Base-by-base conservation (phyloP, 2,888 invertebrate species). In the Tromatobia lineatoria region DNA sequence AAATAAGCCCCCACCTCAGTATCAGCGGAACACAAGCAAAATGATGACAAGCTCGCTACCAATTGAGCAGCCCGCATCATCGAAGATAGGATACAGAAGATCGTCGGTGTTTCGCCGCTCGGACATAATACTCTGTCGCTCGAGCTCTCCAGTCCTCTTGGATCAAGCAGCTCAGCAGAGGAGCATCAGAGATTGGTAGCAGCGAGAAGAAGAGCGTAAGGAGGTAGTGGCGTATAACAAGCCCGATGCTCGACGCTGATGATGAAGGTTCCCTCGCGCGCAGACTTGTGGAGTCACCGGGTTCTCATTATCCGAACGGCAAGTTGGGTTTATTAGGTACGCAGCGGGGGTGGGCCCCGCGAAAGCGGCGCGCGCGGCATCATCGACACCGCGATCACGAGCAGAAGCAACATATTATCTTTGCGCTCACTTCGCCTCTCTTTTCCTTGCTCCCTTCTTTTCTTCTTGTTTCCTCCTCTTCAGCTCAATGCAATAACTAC, bases 251-350 rank as follows among this genome's bases (percentile, higher is more conserved):
- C 67, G 50, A 67, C 45, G 61, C 79, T 23, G 69, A 69, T 61
- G 77, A 82, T 59, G 69, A 78, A 82, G 83, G 74, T 85, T 87
- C 88, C 80, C 69, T 75, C 69, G 74, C 71, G 80, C 85, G 71
- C 75, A 91, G 90, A 92, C 88, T 91, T 93, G 93, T 91, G 90
- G 89, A 93, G 93, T 93, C 93, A 93, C 93, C 89, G 92, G 89
- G 89, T 91, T 90, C 91, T 92, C 91, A 93, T 93, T 93, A 93
- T 92, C 91, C 90, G 90, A 88, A 89, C 90, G 88, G 90, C 92
- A 92, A 92, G 91, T 93, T 76, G 90, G 91, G 92, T 93, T 93
- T 93, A 93, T 93, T 93, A 93, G 92, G 90, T 91, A 91, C 93
- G 87, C 93, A 93, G 93, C 93, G 93, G 93, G 93, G 93, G 92